Evolutionary conservation across 1,140 invertebrate species (phyloP).

Genomic region (Oscheius sp.): DNA sequence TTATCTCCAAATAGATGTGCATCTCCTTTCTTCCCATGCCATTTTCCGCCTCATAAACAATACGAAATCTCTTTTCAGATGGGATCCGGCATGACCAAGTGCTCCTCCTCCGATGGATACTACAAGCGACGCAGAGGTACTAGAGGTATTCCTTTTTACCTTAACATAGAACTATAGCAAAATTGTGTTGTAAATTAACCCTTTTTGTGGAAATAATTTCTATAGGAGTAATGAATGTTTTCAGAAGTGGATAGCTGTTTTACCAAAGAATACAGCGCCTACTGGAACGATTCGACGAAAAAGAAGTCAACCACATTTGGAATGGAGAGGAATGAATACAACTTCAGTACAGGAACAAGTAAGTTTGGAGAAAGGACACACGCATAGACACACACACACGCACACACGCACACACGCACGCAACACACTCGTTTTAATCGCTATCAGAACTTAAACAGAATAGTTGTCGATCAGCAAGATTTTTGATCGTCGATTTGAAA

Average conservation of each 20-base stretch:
- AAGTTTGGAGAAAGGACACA: not conserved
- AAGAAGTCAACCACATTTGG: not conserved
- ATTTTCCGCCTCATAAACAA: not conserved
- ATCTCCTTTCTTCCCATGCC: not conserved
- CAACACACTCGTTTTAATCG: not conserved
- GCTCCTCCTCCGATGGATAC: not conserved
- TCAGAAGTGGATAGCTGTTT: not conserved
- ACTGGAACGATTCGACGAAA: not conserved
- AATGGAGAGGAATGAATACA: conserved; percentile 5
- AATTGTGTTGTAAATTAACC: not conserved
- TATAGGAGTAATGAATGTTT: not conserved
- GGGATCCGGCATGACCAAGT: conserved; percentile 1
- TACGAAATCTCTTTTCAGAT: not conserved
- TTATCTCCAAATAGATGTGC: no score
- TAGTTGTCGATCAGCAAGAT: no score
- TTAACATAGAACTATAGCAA: not conserved
- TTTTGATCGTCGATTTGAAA: no score
- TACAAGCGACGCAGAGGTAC: not conserved
- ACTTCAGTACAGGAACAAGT: not conserved
- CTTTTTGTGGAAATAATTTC: not conserved
- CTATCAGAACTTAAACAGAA: not conserved
- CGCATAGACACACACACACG: not conserved
- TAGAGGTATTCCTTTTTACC: no score
- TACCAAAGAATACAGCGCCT: not conserved
- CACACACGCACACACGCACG: not conserved